Percentiles rank a stretch among this genome's conserved stretches.
phyloP scores from a whole-genome alignment of 2,113 vertebrate species.

The Cyanoramphus novaezelandiae region DNA sequence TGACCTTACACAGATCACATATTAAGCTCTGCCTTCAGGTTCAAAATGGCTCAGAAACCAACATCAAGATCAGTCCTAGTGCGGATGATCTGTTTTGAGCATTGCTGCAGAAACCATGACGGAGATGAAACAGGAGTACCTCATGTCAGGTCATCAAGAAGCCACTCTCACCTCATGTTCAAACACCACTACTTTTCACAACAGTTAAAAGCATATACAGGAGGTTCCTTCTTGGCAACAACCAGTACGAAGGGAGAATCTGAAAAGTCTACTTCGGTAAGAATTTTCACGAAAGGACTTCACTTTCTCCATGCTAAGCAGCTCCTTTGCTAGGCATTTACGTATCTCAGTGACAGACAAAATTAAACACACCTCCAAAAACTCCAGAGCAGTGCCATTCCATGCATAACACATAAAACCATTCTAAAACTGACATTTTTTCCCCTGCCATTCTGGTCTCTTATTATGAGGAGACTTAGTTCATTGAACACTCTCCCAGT shows the following conservation, averaged over 20 bases:
- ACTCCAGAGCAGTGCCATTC: not conserved
- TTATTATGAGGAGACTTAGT: not conserved
- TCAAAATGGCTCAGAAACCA: not conserved
- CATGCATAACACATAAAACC: not conserved
- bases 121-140: not conserved
- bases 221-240: not conserved
- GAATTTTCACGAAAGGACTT: not conserved
- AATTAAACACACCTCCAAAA: not conserved
- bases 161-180: not conserved
- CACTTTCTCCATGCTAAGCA: not conserved
- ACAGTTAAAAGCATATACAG: not conserved
- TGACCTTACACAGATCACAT: not conserved
- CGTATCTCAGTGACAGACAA: accelerated
- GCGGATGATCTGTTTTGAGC: not conserved
- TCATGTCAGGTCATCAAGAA: not conserved
- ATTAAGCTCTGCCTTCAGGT: not conserved
- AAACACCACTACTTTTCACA: not conserved
- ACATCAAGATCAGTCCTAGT: not conserved
- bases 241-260: not conserved
- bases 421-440: not conserved
- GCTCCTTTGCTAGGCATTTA: not conserved
- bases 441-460: not conserved
- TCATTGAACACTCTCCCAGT: not conserved
- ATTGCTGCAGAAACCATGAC: not conserved
- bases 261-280: not conserved